Evolutionary conservation across 2,113 vertebrate species (phyloP).

Genomic region (Plectropomus leopardus): DNA sequence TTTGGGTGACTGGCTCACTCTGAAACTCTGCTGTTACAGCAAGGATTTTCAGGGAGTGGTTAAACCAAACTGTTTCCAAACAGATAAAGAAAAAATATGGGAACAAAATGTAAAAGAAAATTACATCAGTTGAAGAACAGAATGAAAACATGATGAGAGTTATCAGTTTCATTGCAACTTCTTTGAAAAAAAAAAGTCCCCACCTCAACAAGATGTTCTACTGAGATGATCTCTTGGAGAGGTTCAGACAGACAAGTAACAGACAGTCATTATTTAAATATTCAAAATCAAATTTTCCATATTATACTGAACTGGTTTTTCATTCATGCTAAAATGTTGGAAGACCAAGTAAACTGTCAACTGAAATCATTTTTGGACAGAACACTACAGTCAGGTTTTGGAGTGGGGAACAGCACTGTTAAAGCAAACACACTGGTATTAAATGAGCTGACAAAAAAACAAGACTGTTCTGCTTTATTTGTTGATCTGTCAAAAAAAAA

Average conservation of each 20-base stretch:
- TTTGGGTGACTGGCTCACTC: conserved; percentile 14
- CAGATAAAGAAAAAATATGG: background rate
- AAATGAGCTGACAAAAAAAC: too few relatives aligned
- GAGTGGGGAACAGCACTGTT: too few relatives aligned
- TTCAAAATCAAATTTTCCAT: background rate
- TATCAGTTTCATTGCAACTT: background rate
- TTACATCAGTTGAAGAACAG: conserved; percentile 4
- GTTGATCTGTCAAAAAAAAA: too few relatives aligned
- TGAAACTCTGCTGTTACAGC: conserved; percentile 31
- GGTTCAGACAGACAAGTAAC: too few relatives aligned
- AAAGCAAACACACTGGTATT: too few relatives aligned
- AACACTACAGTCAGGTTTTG: too few relatives aligned
- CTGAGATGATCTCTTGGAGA: background rate
- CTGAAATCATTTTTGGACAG: too few relatives aligned
- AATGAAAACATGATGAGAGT: background rate
- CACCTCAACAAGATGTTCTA: background rate
- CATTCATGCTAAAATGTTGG: too few relatives aligned
- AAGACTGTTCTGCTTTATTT: too few relatives aligned
- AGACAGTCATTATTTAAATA: background rate
- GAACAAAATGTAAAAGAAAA: conserved; percentile 18
- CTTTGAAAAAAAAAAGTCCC: background rate
- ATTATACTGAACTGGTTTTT: too few relatives aligned
- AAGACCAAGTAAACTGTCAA: too few relatives aligned
- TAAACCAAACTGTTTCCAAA: conserved; percentile 26
- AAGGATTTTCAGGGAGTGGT: background rate